phyloP scores from a whole-genome alignment of 2,113 vertebrate species.

The Lota lota region DNA sequence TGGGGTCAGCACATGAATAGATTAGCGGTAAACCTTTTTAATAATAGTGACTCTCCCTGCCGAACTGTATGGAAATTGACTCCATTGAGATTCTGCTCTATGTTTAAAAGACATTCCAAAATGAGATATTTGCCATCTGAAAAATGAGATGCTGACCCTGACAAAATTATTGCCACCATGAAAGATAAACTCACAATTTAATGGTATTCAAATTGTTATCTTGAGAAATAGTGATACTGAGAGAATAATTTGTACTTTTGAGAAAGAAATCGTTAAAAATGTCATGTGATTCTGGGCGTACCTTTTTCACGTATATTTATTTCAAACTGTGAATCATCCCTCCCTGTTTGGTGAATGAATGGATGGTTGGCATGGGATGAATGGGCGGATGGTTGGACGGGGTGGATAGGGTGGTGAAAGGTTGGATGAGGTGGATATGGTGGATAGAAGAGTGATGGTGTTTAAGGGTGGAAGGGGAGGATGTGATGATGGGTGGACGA shows the following conservation, averaged over 20 bases:
- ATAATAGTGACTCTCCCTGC: conserved; percentile 37
- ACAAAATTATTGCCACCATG: conserved; percentile 37
- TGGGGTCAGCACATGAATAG: conserved; percentile 24
- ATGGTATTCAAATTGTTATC: conserved; percentile 16
- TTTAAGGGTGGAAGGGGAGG: no score
- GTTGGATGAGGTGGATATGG: no score
- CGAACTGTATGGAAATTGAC: conserved; percentile 25
- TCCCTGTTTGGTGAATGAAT: no score
- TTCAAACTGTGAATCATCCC: no score
- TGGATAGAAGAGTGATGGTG: no score
- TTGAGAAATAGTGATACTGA: conserved; percentile 30
- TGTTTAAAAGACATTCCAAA: conserved; percentile 35
- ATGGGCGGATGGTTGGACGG: no score
- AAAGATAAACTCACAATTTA: conserved; percentile 27
- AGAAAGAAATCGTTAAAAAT: no score
- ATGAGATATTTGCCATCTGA: conserved; percentile 37
- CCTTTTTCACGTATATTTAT: no score
- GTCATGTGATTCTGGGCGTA: no score
- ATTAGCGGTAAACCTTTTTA: conserved; percentile 46
- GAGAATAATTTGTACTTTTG: conserved; percentile 37
- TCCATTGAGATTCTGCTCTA: conserved; percentile 23
- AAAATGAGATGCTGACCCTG: conserved; percentile 30
- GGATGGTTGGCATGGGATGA: no score
- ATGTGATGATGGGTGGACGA: no score
- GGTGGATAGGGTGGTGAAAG: no score